A percentile compares a stretch with the other conserved stretches of the same genome.
Conservation (phyloP, 2,113 vertebrate genomes). For the Ceratotherium simum region DNA sequence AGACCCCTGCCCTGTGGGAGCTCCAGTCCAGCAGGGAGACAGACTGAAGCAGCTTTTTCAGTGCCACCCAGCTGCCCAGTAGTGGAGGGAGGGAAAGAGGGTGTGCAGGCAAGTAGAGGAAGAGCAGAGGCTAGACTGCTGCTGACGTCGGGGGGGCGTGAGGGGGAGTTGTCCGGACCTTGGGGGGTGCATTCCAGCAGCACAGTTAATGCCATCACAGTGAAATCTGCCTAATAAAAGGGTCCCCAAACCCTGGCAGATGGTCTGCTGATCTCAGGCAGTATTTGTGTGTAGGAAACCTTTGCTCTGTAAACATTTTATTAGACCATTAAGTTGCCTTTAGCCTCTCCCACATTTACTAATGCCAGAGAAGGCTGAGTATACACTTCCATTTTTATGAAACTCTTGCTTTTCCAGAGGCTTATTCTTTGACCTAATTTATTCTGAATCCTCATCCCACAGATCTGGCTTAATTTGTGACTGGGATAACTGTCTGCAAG, state of each 20-base stretch:
- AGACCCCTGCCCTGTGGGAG: not conserved
- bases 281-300: not conserved
- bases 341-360: slow-evolving; percentile 14
- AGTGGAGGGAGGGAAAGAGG: not conserved
- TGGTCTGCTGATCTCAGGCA: not conserved
- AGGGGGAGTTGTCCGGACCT: too few relatives aligned
- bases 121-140: not conserved
- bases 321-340: slow-evolving; percentile 29
- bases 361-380: not conserved
- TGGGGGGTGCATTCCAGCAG: not conserved
- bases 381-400: not conserved
- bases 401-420: slow-evolving; percentile 53
- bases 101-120: not conserved
- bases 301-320: slow-evolving; percentile 49
- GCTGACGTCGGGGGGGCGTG: too few relatives aligned
- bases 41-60: not conserved
- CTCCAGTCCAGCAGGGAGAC: not conserved
- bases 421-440: slow-evolving; percentile 51
- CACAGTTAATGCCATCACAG: not conserved
- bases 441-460: not conserved
- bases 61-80: not conserved
- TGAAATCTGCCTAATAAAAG: not conserved
- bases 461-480: slow-evolving; percentile 3
- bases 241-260: not conserved
- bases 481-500: not conserved